phyloP scores from a whole-genome alignment of 2,888 invertebrate genomes.

The Agrochola lota region DNA sequence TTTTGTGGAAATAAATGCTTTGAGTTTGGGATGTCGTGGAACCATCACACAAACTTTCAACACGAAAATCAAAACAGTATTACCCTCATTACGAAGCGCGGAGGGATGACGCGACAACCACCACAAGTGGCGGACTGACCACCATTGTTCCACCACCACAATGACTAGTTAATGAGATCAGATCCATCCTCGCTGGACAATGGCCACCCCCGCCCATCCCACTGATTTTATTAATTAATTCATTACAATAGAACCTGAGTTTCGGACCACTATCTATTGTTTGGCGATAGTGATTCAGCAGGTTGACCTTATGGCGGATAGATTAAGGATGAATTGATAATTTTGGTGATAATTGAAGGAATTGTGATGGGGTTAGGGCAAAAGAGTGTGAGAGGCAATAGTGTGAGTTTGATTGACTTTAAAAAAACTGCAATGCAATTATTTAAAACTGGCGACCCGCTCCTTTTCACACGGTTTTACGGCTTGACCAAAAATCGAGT shows the following conservation, averaged over 20 bases:
- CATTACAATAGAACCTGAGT: conserved; percentile 89
- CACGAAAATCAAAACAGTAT: conserved; percentile 54
- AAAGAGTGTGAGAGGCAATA: not conserved
- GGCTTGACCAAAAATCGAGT: no score
- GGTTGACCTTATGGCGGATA: conserved; percentile 72
- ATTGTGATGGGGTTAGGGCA: conserved; percentile 1
- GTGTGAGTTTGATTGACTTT: not conserved
- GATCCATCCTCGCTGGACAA: conserved; percentile 88
- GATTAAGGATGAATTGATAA: conserved; percentile 64
- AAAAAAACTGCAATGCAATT: not conserved
- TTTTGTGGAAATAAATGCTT: not conserved
- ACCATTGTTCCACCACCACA: conserved; percentile 85
- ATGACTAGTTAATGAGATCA: conserved; percentile 90
- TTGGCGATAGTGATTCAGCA: conserved; percentile 83
- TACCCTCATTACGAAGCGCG: conserved; percentile 48
- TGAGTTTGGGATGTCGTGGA: not conserved
- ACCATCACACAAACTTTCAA: conserved; percentile 16
- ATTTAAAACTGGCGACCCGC: not conserved
- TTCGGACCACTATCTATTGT: conserved; percentile 85
- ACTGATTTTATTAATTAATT: conserved; percentile 90
- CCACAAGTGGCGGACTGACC: conserved; percentile 71
- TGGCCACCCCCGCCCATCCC: conserved; percentile 80
- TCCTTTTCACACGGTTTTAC: no score
- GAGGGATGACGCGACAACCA: conserved; percentile 77
- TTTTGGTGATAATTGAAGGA: conserved; percentile 57